Evolutionary conservation across 2,797 vertebrate genomes (phyloP).

Genomic region (Gorsachius magnificus): DNA sequence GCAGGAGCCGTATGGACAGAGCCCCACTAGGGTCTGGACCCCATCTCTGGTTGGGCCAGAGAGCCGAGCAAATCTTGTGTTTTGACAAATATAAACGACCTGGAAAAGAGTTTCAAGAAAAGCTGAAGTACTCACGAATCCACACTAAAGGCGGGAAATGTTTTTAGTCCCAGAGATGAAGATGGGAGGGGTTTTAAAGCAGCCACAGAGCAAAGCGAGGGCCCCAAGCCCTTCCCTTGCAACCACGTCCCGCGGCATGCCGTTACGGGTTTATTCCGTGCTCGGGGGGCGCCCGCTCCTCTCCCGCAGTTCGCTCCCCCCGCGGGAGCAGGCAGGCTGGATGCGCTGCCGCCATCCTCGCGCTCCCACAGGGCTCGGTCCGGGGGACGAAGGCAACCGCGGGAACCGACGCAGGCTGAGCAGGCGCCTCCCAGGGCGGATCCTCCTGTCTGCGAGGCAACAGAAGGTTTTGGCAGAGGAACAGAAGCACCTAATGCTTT

Average conservation of each 20-base stretch:
- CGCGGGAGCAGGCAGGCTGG: not conserved
- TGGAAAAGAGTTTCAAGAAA: not conserved
- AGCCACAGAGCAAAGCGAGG: not conserved
- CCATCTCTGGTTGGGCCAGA: too few relatives aligned
- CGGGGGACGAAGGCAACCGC: not conserved
- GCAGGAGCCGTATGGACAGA: rapidly evolving
- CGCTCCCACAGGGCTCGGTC: not conserved
- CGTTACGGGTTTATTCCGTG: not conserved
- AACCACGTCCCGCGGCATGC: rapidly evolving
- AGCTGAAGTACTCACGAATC: not conserved
- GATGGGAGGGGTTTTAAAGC: not conserved
- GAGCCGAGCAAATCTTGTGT: not conserved
- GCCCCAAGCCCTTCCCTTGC: not conserved
- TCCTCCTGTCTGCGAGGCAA: not conserved
- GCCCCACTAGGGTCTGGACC: rapidly evolving
- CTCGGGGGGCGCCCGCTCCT: not conserved
- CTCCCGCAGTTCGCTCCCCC: not conserved
- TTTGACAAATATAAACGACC: not conserved
- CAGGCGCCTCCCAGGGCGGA: not conserved
- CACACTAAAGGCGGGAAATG: not conserved
- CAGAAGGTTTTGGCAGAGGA: not conserved
- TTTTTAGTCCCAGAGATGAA: not conserved
- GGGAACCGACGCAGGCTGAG: not conserved
- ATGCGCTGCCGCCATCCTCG: not conserved
- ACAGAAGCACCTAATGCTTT: not conserved